Evolutionary conservation across 1,140 invertebrate species (phyloP), one percentile per base, ranked within the genome.

Genomic region (Bombus impatiens): DNA sequence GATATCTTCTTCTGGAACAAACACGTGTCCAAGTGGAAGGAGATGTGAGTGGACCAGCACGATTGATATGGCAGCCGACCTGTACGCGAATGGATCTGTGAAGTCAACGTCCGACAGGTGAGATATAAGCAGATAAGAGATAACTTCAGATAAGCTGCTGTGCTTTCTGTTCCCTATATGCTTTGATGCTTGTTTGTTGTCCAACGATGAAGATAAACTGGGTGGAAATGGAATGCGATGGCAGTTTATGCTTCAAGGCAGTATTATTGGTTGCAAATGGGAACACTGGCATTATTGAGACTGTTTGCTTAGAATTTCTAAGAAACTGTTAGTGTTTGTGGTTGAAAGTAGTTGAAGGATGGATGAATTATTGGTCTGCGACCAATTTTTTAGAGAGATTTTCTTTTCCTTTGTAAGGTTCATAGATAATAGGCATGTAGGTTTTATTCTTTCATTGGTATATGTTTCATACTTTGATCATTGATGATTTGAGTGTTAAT

Each of bases 1-100:
- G 18, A n/a, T 13, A 44, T 22, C 37, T 47, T 47, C 42, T 78
- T 76, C 15, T 67, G 47, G 22, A 40, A 84, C 3, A 71, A 70
- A 57, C 35, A 68, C 32, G 67, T 28, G 18, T 40, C 25, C 65
- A 18, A 42, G 44, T n/a, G 44, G 44, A 75, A n/a, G 71, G 70
- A 71, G 42, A 89, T 89, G 88, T 35, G n/a, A 87, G 68, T 3
- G 65, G 59, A n/a, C 9, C 72, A 57, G 32, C 28, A 15, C 28
- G 65, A 75, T 90, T 90, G 87, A 91, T 32, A 94, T 95, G 94
- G 93, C 94, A 78, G 89, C 94, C 53, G 94, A 95, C 89, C 86
- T 95, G 15, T 94, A 88, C 78, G 91, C 91, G n/a, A 93, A 93
- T 84, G 92, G 93, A 68, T 90, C 92, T 72, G 71, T 94, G 53